A percentile compares a stretch with the other conserved stretches of the same genome.
Evolutionary conservation across 2,888 invertebrate species (phyloP).

Genomic region (Spilosoma lubricipeda): DNA sequence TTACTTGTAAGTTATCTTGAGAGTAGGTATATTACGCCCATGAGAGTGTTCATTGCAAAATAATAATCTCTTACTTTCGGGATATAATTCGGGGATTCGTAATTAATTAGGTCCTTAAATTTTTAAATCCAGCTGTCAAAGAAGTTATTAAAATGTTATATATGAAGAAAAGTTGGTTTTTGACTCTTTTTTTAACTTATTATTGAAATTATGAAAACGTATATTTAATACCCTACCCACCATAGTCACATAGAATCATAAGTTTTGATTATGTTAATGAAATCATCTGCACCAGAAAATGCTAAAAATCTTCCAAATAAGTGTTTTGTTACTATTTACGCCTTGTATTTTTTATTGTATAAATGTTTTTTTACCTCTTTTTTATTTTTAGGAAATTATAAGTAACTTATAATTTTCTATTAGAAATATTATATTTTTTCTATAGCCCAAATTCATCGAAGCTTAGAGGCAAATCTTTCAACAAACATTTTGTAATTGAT

Average conservation of each 20-base stretch:
- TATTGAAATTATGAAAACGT: too few relatives aligned
- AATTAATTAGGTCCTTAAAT: background rate
- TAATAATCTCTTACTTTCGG: background rate
- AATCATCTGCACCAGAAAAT: too few relatives aligned
- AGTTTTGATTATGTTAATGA: background rate
- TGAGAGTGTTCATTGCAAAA: background rate
- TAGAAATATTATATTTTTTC: background rate
- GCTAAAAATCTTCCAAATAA: too few relatives aligned
- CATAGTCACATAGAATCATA: too few relatives aligned
- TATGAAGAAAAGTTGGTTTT: background rate
- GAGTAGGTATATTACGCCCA: background rate
- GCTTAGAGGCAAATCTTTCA: slow-evolving; percentile 27
- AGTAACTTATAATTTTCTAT: background rate
- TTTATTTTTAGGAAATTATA: background rate
- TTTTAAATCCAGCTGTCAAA: background rate
- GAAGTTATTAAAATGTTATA: too few relatives aligned
- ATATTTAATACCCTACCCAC: too few relatives aligned
- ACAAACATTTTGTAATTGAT: slow-evolving; percentile 39
- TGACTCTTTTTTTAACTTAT: too few relatives aligned
- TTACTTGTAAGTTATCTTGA: background rate
- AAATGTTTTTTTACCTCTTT: background rate
- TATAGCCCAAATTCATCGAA: background rate
- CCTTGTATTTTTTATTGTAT: background rate
- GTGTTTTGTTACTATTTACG: too few relatives aligned
- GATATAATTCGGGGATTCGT: background rate